Evolutionary conservation across 92 coral and sea anemone genomes (phyloP).

Genomic region (Pocillopora grandis): DNA sequence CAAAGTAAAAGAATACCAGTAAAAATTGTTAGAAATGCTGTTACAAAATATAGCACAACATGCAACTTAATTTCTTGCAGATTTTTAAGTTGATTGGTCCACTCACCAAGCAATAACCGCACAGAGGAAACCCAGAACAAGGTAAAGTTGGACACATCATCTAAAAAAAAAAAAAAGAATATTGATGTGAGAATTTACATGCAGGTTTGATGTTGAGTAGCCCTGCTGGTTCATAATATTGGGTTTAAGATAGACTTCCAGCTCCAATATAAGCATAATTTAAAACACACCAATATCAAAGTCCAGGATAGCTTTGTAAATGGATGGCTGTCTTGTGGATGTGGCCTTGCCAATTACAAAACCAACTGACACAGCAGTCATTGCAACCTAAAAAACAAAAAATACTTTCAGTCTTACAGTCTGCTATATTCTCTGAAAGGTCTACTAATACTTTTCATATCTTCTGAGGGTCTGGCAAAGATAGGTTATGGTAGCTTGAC

Average conservation of each 20-base stretch:
- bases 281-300: constrained; percentile 44
- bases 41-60: neutral
- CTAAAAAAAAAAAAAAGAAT: constrained; percentile 29
- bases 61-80: neutral
- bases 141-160: constrained; percentile 72
- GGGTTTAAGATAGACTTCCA: neutral
- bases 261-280: neutral
- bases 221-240: neutral
- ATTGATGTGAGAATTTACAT: neutral
- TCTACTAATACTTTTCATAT: too few species aligned
- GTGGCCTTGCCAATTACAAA: constrained; percentile 77
- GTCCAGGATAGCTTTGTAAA: constrained; percentile 66
- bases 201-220: too few species aligned
- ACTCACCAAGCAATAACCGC: constrained; percentile 77
- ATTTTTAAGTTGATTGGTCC: neutral
- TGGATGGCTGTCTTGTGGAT: constrained; percentile 60
- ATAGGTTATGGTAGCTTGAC: too few species aligned
- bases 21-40: neutral
- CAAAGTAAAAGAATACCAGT: too few species aligned
- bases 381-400: constrained; percentile 46
- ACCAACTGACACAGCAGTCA: constrained; percentile 82
- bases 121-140: constrained; percentile 68
- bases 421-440: too few species aligned
- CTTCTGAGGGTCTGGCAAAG: too few species aligned
- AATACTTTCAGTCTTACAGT: too few species aligned